phyloP scores from a whole-genome alignment of 2,797 vertebrate genomes.

The Phyllotis vaccarum region DNA sequence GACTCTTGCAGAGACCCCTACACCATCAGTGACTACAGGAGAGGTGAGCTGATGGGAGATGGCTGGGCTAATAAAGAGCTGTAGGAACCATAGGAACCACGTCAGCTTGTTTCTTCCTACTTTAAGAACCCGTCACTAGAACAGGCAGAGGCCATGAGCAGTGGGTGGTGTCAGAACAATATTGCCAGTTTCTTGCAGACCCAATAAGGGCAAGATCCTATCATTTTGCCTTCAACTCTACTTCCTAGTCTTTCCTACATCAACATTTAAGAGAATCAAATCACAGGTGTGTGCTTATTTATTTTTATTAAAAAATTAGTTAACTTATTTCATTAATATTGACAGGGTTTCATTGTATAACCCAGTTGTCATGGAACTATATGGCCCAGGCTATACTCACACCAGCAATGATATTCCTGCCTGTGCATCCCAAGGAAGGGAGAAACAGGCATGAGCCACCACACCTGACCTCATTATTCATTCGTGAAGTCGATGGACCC shows the following conservation, averaged over 20 bases:
- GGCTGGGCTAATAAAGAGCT: background rate
- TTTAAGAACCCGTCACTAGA: background rate
- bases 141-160: accelerated
- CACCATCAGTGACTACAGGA: background rate
- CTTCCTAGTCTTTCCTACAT: background rate
- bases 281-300: background rate
- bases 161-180: background rate
- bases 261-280: background rate
- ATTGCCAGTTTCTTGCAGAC: background rate
- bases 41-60: background rate
- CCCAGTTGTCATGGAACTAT: background rate
- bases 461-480: background rate
- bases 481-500: background rate
- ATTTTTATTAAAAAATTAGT: background rate
- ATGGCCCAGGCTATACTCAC: no score
- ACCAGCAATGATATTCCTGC: background rate
- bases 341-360: background rate
- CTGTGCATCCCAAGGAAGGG: background rate
- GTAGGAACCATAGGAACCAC: background rate
- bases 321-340: background rate
- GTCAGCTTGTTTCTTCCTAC: background rate
- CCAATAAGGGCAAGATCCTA: background rate
- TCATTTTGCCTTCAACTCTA: background rate
- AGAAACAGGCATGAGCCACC: background rate
- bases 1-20: background rate